Percentiles rank a stretch among this genome's conserved stretches.
phyloP scores from a whole-genome alignment of 37 sponge, comb jelly and placozoan species.

The Eunapius fragilis region DNA sequence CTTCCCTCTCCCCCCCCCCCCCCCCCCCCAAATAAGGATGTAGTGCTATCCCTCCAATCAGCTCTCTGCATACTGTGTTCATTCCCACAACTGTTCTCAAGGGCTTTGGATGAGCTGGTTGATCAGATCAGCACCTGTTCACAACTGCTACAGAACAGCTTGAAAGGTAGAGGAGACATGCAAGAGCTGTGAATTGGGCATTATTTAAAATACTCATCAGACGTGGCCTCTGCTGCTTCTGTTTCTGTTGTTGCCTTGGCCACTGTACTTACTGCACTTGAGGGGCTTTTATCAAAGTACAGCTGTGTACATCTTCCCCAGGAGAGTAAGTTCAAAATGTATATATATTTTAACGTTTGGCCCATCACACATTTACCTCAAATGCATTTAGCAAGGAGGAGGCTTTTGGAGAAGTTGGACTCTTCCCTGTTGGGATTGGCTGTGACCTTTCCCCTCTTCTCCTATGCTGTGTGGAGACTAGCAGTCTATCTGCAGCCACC shows the following conservation, averaged over 20 bases:
- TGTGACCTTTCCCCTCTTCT: slow-evolving; percentile 38
- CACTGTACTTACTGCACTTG: background rate
- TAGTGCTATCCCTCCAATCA: background rate
- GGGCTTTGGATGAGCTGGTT: background rate
- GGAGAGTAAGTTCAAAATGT: too few relatives aligned
- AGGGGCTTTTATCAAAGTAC: slow-evolving; percentile 11
- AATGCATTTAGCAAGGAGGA: background rate
- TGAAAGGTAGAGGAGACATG: background rate
- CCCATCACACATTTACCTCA: background rate
- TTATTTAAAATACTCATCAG: too few relatives aligned
- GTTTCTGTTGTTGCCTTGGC: background rate
- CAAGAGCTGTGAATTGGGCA: background rate
- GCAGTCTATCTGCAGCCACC: background rate
- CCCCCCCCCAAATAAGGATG: background rate
- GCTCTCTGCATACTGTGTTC: slow-evolving; percentile 6
- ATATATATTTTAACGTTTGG: background rate
- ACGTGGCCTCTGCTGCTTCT: background rate
- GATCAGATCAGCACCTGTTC: background rate
- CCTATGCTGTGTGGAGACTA: slow-evolving; percentile 52
- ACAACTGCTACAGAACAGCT: background rate
- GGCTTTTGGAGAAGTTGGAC: slow-evolving; percentile 19
- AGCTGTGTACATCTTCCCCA: background rate
- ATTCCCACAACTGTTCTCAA: background rate
- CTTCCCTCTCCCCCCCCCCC: background rate
- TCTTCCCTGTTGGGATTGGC: slow-evolving; percentile 12